Percentiles rank a stretch among this genome's conserved stretches.
phyloP scores from a whole-genome alignment of 2,113 vertebrate species.

The Campylomormyrus numenius region DNA sequence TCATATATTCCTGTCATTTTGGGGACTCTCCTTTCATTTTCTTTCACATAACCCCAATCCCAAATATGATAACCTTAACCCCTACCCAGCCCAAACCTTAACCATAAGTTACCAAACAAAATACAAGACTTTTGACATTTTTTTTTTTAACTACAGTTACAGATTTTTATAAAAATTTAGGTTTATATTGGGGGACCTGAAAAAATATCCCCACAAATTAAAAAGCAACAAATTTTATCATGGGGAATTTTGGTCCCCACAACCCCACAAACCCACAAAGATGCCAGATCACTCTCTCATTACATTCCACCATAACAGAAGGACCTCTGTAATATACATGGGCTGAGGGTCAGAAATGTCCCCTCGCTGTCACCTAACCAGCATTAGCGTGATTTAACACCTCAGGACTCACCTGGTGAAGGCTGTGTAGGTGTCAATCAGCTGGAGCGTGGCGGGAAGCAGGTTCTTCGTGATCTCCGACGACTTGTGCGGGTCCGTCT shows the following conservation, averaged over 20 bases:
- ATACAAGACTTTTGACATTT: neutral
- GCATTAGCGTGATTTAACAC: neutral
- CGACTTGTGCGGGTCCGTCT: conserved; percentile 79
- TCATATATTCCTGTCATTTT: neutral
- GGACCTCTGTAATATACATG: neutral
- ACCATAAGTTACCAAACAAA: neutral
- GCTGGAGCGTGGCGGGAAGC: conserved; percentile 84
- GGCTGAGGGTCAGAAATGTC: neutral
- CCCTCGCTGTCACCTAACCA: neutral
- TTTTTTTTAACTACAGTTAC: neutral
- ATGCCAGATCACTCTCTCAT: neutral
- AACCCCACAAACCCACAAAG: neutral
- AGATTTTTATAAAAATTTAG: neutral
- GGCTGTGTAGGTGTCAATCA: conserved; percentile 83
- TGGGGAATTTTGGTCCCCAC: neutral
- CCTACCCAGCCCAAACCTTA: neutral
- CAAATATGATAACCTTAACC: neutral
- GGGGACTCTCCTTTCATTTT: neutral
- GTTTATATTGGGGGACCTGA: neutral
- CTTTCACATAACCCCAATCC: neutral
- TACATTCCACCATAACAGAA: neutral
- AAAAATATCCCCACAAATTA: neutral
- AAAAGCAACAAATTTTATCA: neutral
- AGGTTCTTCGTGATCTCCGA: conserved; percentile 93
- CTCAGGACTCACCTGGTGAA: conserved; percentile 73